phyloP scores from a whole-genome alignment of 2,888 invertebrate species.

The Leptopilina myrica region DNA sequence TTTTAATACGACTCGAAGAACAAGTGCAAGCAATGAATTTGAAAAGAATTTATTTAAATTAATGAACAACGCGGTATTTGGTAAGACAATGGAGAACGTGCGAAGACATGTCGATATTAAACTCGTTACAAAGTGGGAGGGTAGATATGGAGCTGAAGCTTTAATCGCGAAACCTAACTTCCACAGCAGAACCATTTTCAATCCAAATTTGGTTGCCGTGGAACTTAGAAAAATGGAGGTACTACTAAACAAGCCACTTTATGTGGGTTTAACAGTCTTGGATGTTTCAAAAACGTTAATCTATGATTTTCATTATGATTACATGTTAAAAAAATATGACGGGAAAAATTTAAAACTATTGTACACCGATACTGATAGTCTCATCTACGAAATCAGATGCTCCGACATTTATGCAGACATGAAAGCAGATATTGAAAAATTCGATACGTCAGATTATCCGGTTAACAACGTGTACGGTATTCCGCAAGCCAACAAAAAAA shows the following conservation, averaged over 20 bases:
- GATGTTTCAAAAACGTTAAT: slow-evolving; percentile 66
- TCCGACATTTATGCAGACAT: background rate
- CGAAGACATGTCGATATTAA: slow-evolving; percentile 70
- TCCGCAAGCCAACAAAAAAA: slow-evolving; percentile 1
- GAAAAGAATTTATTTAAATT: slow-evolving; percentile 72
- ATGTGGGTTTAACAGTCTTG: slow-evolving; percentile 62
- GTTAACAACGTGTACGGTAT: background rate
- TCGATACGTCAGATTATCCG: background rate
- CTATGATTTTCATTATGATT: slow-evolving; percentile 66
- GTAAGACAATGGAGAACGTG: slow-evolving; percentile 62
- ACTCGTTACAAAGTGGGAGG: slow-evolving; percentile 60
- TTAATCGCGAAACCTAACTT: slow-evolving; percentile 65
- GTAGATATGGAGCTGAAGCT: slow-evolving; percentile 58
- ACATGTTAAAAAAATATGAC: slow-evolving; percentile 52
- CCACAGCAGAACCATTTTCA: slow-evolving; percentile 65
- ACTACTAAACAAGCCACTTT: slow-evolving; percentile 63
- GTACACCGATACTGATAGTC: slow-evolving; percentile 51
- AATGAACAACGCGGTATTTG: slow-evolving; percentile 67
- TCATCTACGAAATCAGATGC: background rate
- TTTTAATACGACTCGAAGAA: slow-evolving; percentile 66
- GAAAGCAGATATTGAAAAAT: background rate
- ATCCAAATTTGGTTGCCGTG: slow-evolving; percentile 66
- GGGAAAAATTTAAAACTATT: slow-evolving; percentile 50
- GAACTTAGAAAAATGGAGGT: slow-evolving; percentile 57
- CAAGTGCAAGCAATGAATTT: slow-evolving; percentile 65